Evolutionary conservation across 2,888 invertebrate species (phyloP).

Genomic region (Unio pictorum): DNA sequence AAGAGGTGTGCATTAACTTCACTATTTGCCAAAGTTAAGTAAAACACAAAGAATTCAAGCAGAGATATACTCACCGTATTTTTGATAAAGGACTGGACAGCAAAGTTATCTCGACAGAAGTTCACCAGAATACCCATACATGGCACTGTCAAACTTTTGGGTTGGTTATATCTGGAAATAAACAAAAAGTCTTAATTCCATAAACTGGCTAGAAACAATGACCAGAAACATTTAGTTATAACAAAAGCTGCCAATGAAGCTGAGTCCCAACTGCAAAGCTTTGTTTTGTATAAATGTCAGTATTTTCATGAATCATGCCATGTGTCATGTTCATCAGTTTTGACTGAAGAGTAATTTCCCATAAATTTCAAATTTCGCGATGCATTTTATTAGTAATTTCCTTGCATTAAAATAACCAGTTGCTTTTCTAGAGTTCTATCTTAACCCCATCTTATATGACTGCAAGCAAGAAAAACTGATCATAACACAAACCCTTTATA

Average conservation of each 20-base stretch:
- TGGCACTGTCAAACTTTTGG: slow-evolving; percentile 51
- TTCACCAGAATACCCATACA: slow-evolving; percentile 65
- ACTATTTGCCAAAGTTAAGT: slow-evolving; percentile 8
- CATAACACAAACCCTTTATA: no score
- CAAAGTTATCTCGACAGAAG: slow-evolving; percentile 60
- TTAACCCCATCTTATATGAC: no score
- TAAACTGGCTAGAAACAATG: background rate
- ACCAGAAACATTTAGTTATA: background rate
- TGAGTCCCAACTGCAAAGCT: background rate
- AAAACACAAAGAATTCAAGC: background rate
- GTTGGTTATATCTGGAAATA: slow-evolving; percentile 28
- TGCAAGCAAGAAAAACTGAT: no score
- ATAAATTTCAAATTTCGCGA: no score
- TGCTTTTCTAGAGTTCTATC: no score
- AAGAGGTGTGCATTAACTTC: background rate
- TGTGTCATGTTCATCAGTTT: no score
- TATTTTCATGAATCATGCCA: no score
- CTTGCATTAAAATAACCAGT: no score
- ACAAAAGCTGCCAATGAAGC: no score
- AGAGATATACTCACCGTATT: slow-evolving; percentile 45
- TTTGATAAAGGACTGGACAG: slow-evolving; percentile 62
- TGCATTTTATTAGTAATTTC: no score
- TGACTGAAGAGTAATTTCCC: no score
- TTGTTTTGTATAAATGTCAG: no score
- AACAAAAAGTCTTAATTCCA: background rate